Evolutionary conservation across 2,797 vertebrate species (phyloP).

Genomic region (Enteromius viviparus): DNA sequence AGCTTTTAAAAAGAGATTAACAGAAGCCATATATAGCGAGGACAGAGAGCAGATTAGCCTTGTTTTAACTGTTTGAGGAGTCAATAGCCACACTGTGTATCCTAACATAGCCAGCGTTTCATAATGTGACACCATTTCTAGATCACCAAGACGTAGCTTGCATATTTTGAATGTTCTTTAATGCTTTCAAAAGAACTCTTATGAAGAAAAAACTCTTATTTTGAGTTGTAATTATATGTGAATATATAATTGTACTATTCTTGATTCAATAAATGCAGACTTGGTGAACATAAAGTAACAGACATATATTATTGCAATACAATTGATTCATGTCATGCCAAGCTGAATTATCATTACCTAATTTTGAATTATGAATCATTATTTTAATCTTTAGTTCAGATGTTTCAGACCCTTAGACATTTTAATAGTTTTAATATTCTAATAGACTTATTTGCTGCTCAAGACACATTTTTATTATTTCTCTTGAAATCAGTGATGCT

Average conservation of each 20-base stretch:
- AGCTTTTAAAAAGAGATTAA: slow-evolving; percentile 76
- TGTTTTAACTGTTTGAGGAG: slow-evolving; percentile 70
- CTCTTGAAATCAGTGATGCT: not conserved
- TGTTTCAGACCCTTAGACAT: not conserved
- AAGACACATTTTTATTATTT: not conserved
- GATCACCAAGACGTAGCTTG: not conserved
- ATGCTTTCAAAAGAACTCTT: no score
- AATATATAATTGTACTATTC: no score
- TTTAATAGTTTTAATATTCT: not conserved
- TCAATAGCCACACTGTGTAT: not conserved
- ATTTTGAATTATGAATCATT: not conserved
- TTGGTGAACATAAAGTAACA: no score
- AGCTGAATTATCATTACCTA: not conserved
- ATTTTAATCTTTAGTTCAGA: not conserved
- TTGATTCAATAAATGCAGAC: no score
- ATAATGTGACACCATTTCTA: not conserved
- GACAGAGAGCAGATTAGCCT: slow-evolving; percentile 74
- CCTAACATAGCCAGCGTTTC: not conserved
- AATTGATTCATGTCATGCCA: not conserved
- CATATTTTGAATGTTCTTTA: not conserved
- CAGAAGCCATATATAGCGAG: slow-evolving; percentile 63
- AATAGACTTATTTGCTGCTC: not conserved
- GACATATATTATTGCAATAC: no score
- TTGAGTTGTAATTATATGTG: no score
- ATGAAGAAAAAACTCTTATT: no score